phyloP scores from a whole-genome alignment of 1,140 invertebrate species.

The Magallana gigas region DNA sequence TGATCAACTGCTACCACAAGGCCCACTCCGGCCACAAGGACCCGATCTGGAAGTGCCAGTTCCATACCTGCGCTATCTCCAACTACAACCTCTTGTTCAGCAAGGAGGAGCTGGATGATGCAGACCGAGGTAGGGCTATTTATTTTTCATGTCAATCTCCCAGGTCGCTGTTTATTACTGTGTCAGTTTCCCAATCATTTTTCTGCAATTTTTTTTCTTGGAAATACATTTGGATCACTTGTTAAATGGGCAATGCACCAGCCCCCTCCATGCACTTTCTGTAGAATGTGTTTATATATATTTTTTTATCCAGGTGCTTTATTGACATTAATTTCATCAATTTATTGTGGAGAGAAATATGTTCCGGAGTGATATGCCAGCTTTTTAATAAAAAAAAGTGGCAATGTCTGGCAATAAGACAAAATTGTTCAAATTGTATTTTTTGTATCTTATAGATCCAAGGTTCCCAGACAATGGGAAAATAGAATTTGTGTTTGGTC shows the following conservation, averaged over 20 bases:
- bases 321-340: no score
- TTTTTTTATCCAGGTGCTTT: no score
- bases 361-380: neutral
- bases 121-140: conserved; percentile 84
- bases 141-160: neutral
- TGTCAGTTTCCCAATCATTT: neutral
- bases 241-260: no score
- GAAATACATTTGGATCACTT: no score
- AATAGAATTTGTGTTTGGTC: conserved; percentile 90
- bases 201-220: neutral
- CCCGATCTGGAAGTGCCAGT: conserved; percentile 90
- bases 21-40: conserved; percentile 79
- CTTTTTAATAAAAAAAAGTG: neutral
- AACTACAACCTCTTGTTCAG: conserved; percentile 90
- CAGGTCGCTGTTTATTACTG: neutral
- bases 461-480: conserved; percentile 85
- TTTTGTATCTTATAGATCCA: conserved; percentile 76
- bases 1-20: conserved; percentile 93
- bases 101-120: conserved; percentile 91
- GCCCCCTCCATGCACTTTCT: no score
- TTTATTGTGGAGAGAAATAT: no score
- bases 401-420: neutral
- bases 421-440: neutral
- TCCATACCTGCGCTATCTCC: conserved; percentile 94
- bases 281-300: no score